Evolutionary conservation across 1,140 invertebrate species (phyloP), one percentile per base, ranked within the genome.

Genomic region (Leptinotarsa lineolata): DNA sequence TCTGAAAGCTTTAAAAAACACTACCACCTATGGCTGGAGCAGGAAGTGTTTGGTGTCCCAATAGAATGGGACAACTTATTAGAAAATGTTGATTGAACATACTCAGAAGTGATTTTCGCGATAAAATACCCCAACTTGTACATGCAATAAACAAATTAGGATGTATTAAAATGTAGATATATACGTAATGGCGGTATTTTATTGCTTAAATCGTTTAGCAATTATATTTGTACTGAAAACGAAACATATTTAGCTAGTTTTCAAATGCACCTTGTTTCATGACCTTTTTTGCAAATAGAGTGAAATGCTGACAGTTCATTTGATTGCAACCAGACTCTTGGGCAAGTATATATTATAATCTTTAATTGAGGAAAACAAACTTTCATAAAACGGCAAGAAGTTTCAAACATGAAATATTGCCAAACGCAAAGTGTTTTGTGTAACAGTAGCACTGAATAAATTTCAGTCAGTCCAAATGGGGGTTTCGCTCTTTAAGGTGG

Each of bases 1-100:
- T 97, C 94, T 30, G 94, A 97, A 44, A 96, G 97, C 82, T 99
- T 99, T 82, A 98, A 97, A 86, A 90, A 93, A 77, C 96, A 99
- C 84, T 99, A 99, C 85, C 94, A 97, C 82, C 83, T 94, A 13
- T 99, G 98, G 98, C 86, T 99, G 24, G 92, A 99, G 80, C 92
- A 96, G 83, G 97, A 99, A 88, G 98, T 99, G 4, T 98, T 95
- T 85, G 92, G 95, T 80, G 92, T 91, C 75, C 88, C 89, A 79
- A 92, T 93, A 70, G 89, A 94, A 82, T 94, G 93, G 93, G 92
- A 94, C 81, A 86, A 88, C 80, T 81, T 90, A 64, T 79, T 90
- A 48, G 68, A 59, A 60, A 58, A 59, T 30, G 24, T 70, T 58
- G 73, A 73, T 63, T 65, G 22, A 44, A 46, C 18, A 70, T 58